Evolutionary conservation across 2,888 invertebrate genomes (phyloP).

Genomic region (Phragmatobia fuliginosa): DNA sequence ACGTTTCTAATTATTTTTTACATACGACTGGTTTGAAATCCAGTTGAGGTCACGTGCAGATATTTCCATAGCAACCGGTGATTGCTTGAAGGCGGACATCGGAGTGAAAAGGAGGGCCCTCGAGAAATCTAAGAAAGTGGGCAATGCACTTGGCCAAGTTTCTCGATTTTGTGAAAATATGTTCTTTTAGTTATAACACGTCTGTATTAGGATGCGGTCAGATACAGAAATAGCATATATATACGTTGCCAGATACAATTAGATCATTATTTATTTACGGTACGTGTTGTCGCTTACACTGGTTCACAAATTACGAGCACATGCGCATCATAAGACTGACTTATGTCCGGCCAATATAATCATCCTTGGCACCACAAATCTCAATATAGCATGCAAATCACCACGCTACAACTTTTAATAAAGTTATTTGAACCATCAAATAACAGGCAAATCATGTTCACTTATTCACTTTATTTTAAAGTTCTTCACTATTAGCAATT

Average conservation of each 20-base stretch:
- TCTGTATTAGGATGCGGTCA: slow-evolving; percentile 54
- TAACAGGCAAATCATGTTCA: slow-evolving; percentile 14
- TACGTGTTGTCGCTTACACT: slow-evolving; percentile 57
- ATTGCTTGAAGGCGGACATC: slow-evolving; percentile 58
- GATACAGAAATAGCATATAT: slow-evolving; percentile 73
- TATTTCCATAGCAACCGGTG: slow-evolving; percentile 63
- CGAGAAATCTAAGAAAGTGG: slow-evolving; percentile 79
- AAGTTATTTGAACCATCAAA: background rate
- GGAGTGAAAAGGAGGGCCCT: slow-evolving; percentile 73
- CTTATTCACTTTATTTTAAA: slow-evolving; percentile 45
- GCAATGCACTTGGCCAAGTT: slow-evolving; percentile 51
- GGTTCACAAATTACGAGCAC: slow-evolving; percentile 67
- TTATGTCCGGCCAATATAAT: slow-evolving; percentile 64
- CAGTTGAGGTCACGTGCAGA: slow-evolving; percentile 55
- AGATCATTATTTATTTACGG: slow-evolving; percentile 86
- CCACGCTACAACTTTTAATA: slow-evolving; percentile 18
- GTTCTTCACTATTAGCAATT: slow-evolving; percentile 44
- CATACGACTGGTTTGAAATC: slow-evolving; percentile 39
- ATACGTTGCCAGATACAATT: slow-evolving; percentile 75
- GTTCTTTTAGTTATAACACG: slow-evolving; percentile 22
- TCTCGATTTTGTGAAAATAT: slow-evolving; percentile 45
- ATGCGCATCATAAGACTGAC: slow-evolving; percentile 64
- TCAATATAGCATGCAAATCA: slow-evolving; percentile 42
- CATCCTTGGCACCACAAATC: slow-evolving; percentile 76
- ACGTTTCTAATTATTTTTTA: slow-evolving; percentile 25